Conservation (phyloP, 2,113 vertebrate genomes). For the Poecilia latipinna region DNA sequence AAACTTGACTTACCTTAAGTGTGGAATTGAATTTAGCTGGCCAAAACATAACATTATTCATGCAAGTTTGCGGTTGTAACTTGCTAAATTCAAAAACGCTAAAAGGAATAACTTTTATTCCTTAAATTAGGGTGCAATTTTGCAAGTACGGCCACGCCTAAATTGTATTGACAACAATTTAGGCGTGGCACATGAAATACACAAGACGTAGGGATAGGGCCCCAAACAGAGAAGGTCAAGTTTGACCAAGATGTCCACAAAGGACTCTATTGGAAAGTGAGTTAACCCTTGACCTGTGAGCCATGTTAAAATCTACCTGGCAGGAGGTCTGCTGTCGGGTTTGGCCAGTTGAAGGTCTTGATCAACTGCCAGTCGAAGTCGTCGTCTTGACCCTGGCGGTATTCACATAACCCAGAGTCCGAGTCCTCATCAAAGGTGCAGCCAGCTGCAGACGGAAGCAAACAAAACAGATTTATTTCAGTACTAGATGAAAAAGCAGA, state of each 20-base stretch:
- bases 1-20: too few species aligned
- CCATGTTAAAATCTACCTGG: constrained; percentile 80
- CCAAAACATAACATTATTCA: too few species aligned
- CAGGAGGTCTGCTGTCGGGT: constrained; percentile 84
- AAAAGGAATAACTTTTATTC: too few species aligned
- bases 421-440: constrained; percentile 92
- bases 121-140: too few species aligned
- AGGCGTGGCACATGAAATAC: too few species aligned
- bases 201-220: neutral
- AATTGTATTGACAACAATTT: neutral
- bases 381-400: constrained; percentile 89
- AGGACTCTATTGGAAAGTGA: neutral
- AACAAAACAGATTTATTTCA: neutral
- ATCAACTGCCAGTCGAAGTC: constrained; percentile 95
- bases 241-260: neutral
- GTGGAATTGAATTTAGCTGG: too few species aligned
- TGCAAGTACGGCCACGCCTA: too few species aligned
- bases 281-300: neutral
- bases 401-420: constrained; percentile 87
- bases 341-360: constrained; percentile 83
- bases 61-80: too few species aligned
- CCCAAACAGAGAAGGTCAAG: neutral
- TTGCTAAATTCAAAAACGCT: too few species aligned
- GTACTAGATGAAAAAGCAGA: neutral
- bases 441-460: constrained; percentile 79